phyloP scores from a whole-genome alignment of 2,888 invertebrate genomes.

The Archaeoteleia sp. region DNA sequence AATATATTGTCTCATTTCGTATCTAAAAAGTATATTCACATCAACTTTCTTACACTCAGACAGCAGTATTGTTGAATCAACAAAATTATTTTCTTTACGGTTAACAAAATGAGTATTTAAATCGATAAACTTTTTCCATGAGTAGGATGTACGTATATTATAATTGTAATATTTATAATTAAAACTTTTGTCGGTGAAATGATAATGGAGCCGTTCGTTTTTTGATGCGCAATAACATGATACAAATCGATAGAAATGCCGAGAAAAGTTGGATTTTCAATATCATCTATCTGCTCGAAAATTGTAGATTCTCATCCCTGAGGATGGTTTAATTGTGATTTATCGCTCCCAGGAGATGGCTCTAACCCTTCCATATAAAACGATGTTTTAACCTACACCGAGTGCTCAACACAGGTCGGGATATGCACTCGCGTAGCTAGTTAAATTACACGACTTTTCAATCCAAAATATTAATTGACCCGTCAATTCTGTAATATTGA shows the following conservation, averaged over 20 bases:
- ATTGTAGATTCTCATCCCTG: constrained; percentile 23
- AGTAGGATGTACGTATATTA: too few species aligned
- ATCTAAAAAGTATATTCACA: too few species aligned
- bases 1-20: too few species aligned
- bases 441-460: constrained; percentile 17
- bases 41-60: too few species aligned
- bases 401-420: constrained; percentile 15
- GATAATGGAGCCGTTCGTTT: constrained; percentile 1
- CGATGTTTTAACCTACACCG: constrained; percentile 34
- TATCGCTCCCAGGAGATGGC: constrained; percentile 35
- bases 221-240: constrained; percentile 12
- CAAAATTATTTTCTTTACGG: too few species aligned
- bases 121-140: too few species aligned
- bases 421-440: constrained; percentile 2
- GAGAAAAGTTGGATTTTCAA: constrained; percentile 26
- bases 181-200: not conserved
- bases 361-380: constrained; percentile 21
- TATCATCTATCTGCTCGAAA: constrained; percentile 28
- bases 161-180: not conserved
- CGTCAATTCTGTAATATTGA: constrained; percentile 19
- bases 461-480: constrained; percentile 28
- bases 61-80: too few species aligned
- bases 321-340: constrained; percentile 38
- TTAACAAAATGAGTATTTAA: too few species aligned
- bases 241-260: constrained; percentile 20